Evolutionary conservation across 2,113 vertebrate species (phyloP).

Genomic region (Pomatostomus ruficeps): DNA sequence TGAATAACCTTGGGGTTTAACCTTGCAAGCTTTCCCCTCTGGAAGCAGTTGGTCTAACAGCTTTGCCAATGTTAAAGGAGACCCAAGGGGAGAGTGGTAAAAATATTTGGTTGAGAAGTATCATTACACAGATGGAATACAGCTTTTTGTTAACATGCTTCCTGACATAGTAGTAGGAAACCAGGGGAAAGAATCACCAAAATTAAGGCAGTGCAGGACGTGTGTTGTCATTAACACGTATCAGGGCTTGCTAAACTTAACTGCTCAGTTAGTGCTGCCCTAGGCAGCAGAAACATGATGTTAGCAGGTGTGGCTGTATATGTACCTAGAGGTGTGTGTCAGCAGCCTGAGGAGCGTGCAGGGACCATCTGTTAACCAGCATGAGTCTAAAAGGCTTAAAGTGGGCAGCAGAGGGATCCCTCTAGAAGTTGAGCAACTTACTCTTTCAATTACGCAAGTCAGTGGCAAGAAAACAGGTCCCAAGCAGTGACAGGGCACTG

Average conservation of each 20-base stretch:
- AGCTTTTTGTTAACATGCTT: not conserved
- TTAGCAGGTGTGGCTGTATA: not conserved
- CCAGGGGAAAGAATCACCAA: not conserved
- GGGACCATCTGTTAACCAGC: constrained; percentile 12
- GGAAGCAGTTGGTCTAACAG: not conserved
- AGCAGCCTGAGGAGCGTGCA: not conserved
- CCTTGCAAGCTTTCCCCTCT: not conserved
- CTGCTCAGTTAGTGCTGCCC: not conserved
- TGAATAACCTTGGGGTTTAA: not conserved
- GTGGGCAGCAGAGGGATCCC: not conserved
- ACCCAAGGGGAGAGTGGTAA: not conserved
- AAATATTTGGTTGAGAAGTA: not conserved
- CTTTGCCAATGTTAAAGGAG: not conserved
- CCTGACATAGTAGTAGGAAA: not conserved
- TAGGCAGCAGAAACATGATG: not conserved
- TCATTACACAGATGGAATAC: not conserved
- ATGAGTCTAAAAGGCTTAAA: not conserved
- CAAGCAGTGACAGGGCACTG: not conserved
- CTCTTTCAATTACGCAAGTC: not conserved
- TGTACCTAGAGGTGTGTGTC: not conserved
- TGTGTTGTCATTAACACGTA: not conserved
- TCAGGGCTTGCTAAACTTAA: not conserved
- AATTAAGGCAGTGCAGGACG: not conserved
- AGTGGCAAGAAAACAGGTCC: not conserved
- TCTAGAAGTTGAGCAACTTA: not conserved